Percentiles rank a stretch among this genome's conserved stretches.
Conservation (phyloP, 2,113 vertebrate genomes). For the Lamprologus callipterus region DNA sequence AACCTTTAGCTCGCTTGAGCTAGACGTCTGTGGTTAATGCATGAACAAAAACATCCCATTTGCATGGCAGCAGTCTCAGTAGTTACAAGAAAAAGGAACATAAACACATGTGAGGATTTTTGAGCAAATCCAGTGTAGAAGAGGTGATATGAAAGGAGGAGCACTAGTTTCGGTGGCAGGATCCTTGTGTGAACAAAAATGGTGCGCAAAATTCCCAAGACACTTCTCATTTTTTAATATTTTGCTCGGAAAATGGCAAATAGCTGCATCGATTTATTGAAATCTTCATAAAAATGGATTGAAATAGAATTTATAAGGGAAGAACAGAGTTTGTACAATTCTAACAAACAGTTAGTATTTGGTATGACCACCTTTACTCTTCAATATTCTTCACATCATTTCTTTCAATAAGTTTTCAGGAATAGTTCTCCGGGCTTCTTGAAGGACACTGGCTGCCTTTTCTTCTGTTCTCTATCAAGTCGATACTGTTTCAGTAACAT, state of each 20-base stretch:
- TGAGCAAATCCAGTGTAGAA: neutral
- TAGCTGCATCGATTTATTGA: neutral
- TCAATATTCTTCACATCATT: neutral
- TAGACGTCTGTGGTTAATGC: neutral
- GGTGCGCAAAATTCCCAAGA: neutral
- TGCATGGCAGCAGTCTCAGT: neutral
- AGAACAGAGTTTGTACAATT: neutral
- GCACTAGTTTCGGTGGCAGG: neutral
- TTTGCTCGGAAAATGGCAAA: neutral
- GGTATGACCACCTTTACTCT: neutral
- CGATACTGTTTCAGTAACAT: neutral
- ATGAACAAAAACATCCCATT: neutral
- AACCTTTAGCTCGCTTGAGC: neutral
- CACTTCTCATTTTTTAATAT: neutral
- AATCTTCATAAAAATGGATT: neutral
- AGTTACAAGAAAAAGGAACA: neutral
- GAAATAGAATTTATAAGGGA: neutral
- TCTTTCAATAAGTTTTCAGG: neutral
- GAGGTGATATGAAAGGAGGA: neutral
- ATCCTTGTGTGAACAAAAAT: neutral
- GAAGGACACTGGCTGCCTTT: neutral
- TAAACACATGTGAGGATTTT: neutral
- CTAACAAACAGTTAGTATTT: neutral
- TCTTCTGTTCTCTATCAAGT: neutral
- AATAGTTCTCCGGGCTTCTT: neutral